A percentile compares a stretch with the other conserved stretches of the same genome.
Conservation (phyloP, 1,140 invertebrate species). For the Amyelois transitella region DNA sequence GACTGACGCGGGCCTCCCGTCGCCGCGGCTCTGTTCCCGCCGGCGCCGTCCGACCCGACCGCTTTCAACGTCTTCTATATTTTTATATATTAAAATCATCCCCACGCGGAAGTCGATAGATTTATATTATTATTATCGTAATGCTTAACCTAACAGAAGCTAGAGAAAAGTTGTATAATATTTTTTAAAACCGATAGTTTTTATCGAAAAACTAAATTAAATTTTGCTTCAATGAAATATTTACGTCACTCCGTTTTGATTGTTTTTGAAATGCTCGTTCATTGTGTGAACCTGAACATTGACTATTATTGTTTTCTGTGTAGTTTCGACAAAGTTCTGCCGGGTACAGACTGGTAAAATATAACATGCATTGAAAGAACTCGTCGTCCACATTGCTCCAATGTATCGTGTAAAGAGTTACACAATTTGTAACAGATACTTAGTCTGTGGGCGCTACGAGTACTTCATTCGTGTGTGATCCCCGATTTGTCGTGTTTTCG, state of each 20-base stretch:
- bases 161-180: constrained; percentile 53
- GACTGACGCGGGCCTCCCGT: constrained; percentile 44
- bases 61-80: constrained; percentile 45
- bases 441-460: no score
- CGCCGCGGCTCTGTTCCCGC: constrained; percentile 17
- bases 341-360: no score
- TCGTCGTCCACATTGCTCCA: no score
- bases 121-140: constrained; percentile 27
- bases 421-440: no score
- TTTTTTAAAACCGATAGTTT: constrained; percentile 50
- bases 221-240: constrained; percentile 21
- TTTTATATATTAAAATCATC: constrained; percentile 51
- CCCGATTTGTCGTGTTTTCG: no score
- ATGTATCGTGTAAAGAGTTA: no score
- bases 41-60: constrained; percentile 17
- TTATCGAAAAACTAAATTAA: constrained; percentile 33
- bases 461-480: no score
- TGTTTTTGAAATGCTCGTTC: constrained; percentile 6
- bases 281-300: not conserved
- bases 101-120: constrained; percentile 34
- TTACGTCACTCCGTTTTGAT: constrained; percentile 13
- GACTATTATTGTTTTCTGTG: not conserved
- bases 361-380: no score
- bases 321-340: no score
- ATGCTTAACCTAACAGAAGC: constrained; percentile 39